These are phyloP conservation scores for Ctenopoma multispine DNA, from an alignment of 2,797 vertebrate species.

Conservation along the genomic window DNA sequence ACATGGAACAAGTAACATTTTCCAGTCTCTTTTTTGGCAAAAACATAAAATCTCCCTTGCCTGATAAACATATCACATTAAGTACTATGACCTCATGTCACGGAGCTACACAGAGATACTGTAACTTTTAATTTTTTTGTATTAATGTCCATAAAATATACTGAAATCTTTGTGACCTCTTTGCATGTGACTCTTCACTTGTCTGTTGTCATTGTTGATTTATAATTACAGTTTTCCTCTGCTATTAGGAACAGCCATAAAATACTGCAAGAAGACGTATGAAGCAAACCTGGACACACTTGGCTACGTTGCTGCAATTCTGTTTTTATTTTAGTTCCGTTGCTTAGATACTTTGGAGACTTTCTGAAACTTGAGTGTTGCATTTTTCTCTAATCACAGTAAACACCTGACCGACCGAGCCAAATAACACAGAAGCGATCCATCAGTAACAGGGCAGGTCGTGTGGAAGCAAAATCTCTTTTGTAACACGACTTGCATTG, in stretches of 20 bases:
- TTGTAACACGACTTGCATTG: slow-evolving; percentile 27
- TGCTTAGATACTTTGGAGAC: slow-evolving; percentile 49
- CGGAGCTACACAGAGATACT: slow-evolving; percentile 14
- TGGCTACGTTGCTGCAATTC: slow-evolving; percentile 19
- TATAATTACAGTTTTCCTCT: slow-evolving; percentile 15
- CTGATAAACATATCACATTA: slow-evolving; percentile 15
- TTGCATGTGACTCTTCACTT: slow-evolving; percentile 13
- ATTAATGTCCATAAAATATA: slow-evolving; percentile 12
- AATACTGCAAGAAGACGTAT: slow-evolving; percentile 25
- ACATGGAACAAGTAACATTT: slow-evolving; percentile 24
- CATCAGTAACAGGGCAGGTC: slow-evolving; percentile 40
- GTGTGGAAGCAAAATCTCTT: slow-evolving; percentile 24
- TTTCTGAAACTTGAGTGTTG: slow-evolving; percentile 28
- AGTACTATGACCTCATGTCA: slow-evolving; percentile 35
- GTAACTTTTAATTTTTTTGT: slow-evolving; percentile 28
- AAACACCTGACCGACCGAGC: slow-evolving; percentile 59
- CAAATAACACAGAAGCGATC: slow-evolving; percentile 43
- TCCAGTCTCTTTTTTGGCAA: slow-evolving; percentile 18
- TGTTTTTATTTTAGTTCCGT: slow-evolving; percentile 59
- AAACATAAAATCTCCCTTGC: neutral
- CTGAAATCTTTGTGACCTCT: slow-evolving; percentile 22
- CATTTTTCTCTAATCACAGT: slow-evolving; percentile 41
- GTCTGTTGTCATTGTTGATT: slow-evolving; percentile 36
- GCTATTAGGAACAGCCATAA: slow-evolving; percentile 23
- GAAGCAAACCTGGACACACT: slow-evolving; percentile 20